Evolutionary conservation across 2,797 vertebrate species (phyloP), one percentile per base, ranked within the genome.

Genomic region (Champsocephalus gunnari): DNA sequence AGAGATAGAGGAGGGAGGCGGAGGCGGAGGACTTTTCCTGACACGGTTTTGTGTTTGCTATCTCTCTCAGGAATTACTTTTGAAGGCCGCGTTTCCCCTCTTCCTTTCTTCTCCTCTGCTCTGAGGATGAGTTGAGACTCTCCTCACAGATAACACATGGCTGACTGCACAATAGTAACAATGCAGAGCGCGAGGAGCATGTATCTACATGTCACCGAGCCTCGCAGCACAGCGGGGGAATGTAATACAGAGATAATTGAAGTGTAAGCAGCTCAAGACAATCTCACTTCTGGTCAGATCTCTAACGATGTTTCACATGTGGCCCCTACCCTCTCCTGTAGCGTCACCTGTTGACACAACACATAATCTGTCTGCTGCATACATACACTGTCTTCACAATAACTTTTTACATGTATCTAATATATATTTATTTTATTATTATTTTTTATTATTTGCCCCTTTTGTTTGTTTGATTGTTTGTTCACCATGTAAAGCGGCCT

Each of bases 91-190:
- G 61, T 73, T 92, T 89, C 81, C 81, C 28, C 28, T 28, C 28
- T 28, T 28, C 28, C 44, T 38, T 9, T 38, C 34, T 71, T 79
- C 54, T 79, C 64, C 53, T 82, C 66, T 80, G 81, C 77, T 64
- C 79, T 58, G 66, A 81, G 74, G 81, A 85, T 79, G 87, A 90
- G 86, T 89, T 71, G 80, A 84, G 77, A 77, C 82, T 77, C 61
- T 84, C 56, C 72, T 84, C 82, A 81, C 73, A 79, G 91, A 94
- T 92, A 93, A 93, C 69, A 84, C 86, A 85, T 7, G 82, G 84
- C 77, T 83, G 86, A 77, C 75, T 90, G 83, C 72, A 87, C 84
- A 89, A 89, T 59, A 86, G 88, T 89, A 91, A 92, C 92, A 92
- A 86, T 81, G 82, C 80, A 59, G 64, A 9, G 56, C 64, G 81